A percentile compares a stretch with the other conserved stretches of the same genome.
phyloP scores from a whole-genome alignment of 2,113 vertebrate species.

The Xenus cinereus region DNA sequence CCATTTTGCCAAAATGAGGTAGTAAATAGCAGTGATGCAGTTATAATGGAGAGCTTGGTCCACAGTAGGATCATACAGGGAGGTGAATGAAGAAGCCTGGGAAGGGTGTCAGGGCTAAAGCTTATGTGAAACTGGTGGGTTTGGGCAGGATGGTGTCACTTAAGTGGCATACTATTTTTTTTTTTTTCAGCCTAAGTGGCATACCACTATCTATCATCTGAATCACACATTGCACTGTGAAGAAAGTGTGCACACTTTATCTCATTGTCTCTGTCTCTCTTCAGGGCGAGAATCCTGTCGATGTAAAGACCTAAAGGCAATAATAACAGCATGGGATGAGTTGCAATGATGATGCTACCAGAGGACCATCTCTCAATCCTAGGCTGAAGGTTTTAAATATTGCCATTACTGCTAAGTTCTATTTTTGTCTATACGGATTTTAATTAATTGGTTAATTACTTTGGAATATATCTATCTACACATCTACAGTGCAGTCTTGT shows the following conservation, averaged over 20 bases:
- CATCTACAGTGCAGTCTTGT: background rate
- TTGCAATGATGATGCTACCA: background rate
- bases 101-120: background rate
- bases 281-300: background rate
- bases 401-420: background rate
- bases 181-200: background rate
- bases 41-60: background rate
- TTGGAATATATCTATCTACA: background rate
- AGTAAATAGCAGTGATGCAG: fast-evolving
- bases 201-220: background rate
- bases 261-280: background rate
- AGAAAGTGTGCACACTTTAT: background rate
- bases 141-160: fast-evolving
- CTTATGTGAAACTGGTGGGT: fast-evolving
- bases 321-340: background rate
- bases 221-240: background rate
- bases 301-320: background rate
- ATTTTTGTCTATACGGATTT: background rate
- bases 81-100: background rate
- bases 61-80: fast-evolving
- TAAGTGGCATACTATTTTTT: background rate
- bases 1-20: background rate
- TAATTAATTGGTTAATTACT: background rate
- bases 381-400: background rate
- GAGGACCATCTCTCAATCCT: fast-evolving